Percentiles rank a stretch among this genome's conserved stretches.
phyloP scores from a whole-genome alignment of 2,797 vertebrate genomes.

The Acrocephalus scirpaceus region DNA sequence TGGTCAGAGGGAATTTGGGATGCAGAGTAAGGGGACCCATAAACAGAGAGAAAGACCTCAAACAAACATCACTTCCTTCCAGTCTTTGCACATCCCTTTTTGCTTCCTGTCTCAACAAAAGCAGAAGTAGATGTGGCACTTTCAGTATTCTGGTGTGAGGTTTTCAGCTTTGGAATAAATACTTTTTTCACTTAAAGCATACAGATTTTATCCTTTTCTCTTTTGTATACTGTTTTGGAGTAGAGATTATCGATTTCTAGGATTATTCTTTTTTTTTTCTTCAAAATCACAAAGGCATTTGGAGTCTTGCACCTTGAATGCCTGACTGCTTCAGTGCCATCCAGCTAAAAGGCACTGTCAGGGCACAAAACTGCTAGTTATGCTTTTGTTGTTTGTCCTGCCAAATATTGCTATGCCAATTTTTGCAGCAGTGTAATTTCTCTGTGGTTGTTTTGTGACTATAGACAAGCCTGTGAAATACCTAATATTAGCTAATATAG shows the following conservation, averaged over 20 bases:
- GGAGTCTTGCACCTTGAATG: neutral
- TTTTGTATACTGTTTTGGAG: neutral
- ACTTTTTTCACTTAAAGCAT: neutral
- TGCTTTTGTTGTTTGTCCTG: neutral
- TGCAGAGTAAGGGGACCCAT: rapidly evolving
- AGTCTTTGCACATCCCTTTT: neutral
- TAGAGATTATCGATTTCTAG: neutral
- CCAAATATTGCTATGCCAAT: neutral
- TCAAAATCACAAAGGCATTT: neutral
- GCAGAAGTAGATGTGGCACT: neutral
- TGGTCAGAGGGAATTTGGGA: neutral
- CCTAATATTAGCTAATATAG: neutral
- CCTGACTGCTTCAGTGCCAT: neutral
- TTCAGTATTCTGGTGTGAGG: neutral
- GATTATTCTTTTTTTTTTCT: neutral
- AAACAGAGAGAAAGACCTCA: neutral
- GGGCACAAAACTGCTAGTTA: neutral
- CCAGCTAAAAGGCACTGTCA: neutral
- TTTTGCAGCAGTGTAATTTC: neutral
- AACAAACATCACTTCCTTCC: neutral
- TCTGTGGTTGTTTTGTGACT: neutral
- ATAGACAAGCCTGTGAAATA: neutral
- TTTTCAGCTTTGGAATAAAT: neutral
- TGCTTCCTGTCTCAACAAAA: neutral
- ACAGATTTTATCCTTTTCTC: no score